Evolutionary conservation across 2,113 vertebrate species (phyloP), one percentile per base, ranked within the genome.

Genomic region (Phalacrocorax aristotelis): DNA sequence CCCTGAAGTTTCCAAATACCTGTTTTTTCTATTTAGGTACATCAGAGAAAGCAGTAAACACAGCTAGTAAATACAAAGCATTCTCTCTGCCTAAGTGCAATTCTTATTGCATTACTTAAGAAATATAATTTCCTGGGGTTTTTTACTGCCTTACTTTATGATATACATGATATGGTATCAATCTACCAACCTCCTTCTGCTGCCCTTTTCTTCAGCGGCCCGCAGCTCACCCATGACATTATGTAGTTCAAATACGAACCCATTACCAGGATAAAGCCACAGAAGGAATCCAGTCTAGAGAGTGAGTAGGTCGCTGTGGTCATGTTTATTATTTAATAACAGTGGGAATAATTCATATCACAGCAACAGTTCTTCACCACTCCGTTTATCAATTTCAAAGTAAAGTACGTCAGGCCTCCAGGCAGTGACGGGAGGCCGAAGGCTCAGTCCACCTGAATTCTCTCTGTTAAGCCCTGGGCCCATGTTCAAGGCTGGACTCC

Each of bases 261-360:
- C 91, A 95, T 97, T 97, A 95, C 70, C 77, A 90, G 97, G 97
- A 97, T 96, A 95, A 97, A 93, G 57, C 68, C 76, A 87, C 83
- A 76, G 75, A 52, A 83, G 42, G 82, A 96, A 96, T 91, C 83
- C 92, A 89, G 83, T 91, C 69, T 83, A 80, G 68, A 60, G 68
- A 97, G 69, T 83, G 80, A 90, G 72, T 54, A 70, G 94, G 95
- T 92, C 71, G 2, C 62, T 80, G 87, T 48, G 92, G 96, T 93
- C 88, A 81, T 89, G 93, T 94, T 97, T 97, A 97, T 94, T 97
- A 97, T 97, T 92, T 94, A 97, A 77, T 96, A 93, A 93, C 81
- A 95, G 93, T n/a, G 84, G 96, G 54, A 97, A 97, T 94, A 96
- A 96, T 97, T 95, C 87, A 52, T 93, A 97, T 84, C 86, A 89